Conservation (phyloP, 2,113 vertebrate genomes). For the Neolamprologus sp. region DNA sequence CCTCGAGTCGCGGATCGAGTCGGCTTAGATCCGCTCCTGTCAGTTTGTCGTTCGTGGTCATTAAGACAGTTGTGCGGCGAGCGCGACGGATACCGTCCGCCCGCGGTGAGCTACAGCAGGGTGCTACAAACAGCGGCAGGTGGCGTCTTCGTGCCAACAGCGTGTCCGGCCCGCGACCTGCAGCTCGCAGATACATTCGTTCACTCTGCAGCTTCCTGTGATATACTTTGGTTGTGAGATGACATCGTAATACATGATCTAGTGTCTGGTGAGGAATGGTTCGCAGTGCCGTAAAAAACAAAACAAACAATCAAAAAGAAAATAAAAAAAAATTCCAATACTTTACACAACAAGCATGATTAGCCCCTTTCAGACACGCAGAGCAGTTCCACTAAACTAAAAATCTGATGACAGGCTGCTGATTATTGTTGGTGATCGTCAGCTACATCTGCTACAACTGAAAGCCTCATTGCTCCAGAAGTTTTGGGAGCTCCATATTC, state of each 20-base stretch:
- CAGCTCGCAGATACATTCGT: not conserved
- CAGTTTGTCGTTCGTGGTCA: not conserved
- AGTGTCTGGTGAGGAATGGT: not conserved
- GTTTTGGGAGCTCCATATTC: not conserved
- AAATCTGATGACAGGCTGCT: not conserved
- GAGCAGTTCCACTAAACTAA: not conserved
- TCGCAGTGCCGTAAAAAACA: not conserved
- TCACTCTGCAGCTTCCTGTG: not conserved
- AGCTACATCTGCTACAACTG: not conserved
- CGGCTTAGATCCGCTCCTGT: not conserved
- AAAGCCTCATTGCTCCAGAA: not conserved
- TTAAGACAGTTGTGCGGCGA: slow-evolving; percentile 35
- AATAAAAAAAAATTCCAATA: not conserved
- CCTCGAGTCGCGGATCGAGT: not conserved
- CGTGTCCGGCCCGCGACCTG: not conserved
- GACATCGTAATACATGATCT: not conserved
- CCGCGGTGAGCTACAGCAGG: slow-evolving; percentile 40
- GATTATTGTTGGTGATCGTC: not conserved
- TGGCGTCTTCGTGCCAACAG: not conserved
- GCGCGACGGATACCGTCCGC: slow-evolving; percentile 22
- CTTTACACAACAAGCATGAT: not conserved
- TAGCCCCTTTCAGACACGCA: slow-evolving; percentile 17
- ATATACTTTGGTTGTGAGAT: slow-evolving; percentile 34
- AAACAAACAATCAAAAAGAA: not conserved
- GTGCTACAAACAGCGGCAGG: slow-evolving; percentile 39